Base-by-base conservation (phyloP, 2,797 vertebrate species). In the Macropodus opercularis region DNA sequence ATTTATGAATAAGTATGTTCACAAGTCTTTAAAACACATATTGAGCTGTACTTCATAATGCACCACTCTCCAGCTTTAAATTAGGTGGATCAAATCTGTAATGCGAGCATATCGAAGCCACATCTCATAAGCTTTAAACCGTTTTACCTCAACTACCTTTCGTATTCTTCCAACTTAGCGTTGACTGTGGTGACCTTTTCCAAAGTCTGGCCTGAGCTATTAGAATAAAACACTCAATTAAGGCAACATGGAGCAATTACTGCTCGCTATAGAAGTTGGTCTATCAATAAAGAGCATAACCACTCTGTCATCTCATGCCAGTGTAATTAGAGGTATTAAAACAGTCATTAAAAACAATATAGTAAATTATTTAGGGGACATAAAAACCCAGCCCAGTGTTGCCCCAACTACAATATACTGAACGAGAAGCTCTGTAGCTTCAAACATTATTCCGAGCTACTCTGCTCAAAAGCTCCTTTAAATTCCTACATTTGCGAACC, bases 401-500 rank as follows among this genome's bases (percentile, higher is more conserved):
- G 12, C 19, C 63, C 21, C 52, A 17, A 43, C 52, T 55, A 64
- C 41, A 18, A 60, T 72, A 61, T 47, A 39, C n/a, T n/a, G n/a
- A n/a, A n/a, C 24, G n/a, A 73, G 39, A 22, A 8, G 32, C 55
- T 46, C 58, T 41, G 38, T 24, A 60, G 65, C 46, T 57, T 52
- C 40, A 4, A 62, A 38, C 55, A 60, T 67, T 50, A 67, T 47
- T 60, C 60, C 27, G 1, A 22, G 50, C 29, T 31, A 47, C 29
- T 60, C n/a, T n/a, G n/a, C n/a, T 60, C 29, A 52, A 52, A 57
- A 38, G 43, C 46, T 47, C 68, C 11, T 14, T 34, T 8, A 34
- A 59, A 69, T 31, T 72, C 17, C 15, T 36, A 11, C 57, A 63
- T 53, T 29, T 50, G 19, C 29, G 26, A 34, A 48, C 42, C 61